Conservation (phyloP, 2,888 invertebrate genomes). For the Drosophila merina region DNA sequence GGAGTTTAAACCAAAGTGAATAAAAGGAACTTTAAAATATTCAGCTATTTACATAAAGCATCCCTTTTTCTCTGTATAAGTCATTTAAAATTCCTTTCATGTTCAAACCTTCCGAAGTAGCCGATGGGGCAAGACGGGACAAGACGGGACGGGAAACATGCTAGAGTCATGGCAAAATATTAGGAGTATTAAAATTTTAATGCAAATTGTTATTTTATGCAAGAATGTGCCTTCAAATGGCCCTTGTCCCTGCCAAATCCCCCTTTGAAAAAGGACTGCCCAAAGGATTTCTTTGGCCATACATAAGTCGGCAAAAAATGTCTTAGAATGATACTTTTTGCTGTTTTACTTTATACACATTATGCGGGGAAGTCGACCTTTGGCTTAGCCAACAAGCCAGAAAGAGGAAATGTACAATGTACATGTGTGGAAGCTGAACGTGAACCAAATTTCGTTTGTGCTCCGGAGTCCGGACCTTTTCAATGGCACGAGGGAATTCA, state of each 20-base stretch:
- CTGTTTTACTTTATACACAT: constrained; percentile 46
- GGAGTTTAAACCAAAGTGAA: not conserved
- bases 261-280: constrained; percentile 69
- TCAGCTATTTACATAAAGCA: constrained; percentile 28
- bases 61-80: constrained; percentile 15
- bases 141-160: constrained; percentile 29
- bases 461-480: constrained; percentile 62
- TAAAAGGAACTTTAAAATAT: constrained; percentile 26
- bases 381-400: constrained; percentile 40
- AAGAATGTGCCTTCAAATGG: constrained; percentile 63
- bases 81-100: constrained; percentile 78
- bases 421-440: constrained; percentile 27
- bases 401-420: constrained; percentile 22
- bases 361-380: constrained; percentile 61
- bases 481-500: constrained; percentile 9
- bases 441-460: constrained; percentile 52
- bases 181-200: constrained; percentile 77
- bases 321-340: constrained; percentile 47
- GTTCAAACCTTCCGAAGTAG: constrained; percentile 25
- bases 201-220: constrained; percentile 79
- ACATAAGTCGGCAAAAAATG: constrained; percentile 53
- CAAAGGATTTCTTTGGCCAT: constrained; percentile 68
- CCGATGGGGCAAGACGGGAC: not conserved
- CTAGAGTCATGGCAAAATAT: constrained; percentile 66
- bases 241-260: constrained; percentile 55